Percentiles rank a stretch among this genome's conserved stretches.
Evolutionary conservation across 2,113 vertebrate species (phyloP).

Genomic region (Micronycteris hirsuta): DNA sequence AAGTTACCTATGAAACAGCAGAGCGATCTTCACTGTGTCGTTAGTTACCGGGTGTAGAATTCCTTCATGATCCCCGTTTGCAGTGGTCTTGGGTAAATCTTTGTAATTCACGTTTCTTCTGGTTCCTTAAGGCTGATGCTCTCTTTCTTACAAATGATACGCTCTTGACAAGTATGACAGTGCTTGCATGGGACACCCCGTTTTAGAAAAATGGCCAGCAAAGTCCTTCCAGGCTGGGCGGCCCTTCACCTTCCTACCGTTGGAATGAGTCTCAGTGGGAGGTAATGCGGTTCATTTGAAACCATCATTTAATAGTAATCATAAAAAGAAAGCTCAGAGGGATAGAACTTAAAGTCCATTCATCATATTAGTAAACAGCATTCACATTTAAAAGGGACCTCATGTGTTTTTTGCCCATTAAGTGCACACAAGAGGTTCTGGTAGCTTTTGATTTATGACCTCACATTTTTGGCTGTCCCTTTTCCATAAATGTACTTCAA

Average conservation of each 20-base stretch:
- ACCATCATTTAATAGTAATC: background rate
- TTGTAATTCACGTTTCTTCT: background rate
- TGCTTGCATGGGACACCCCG: background rate
- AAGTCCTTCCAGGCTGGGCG: background rate
- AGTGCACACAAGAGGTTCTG: background rate
- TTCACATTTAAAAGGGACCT: background rate
- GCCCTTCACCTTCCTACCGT: background rate
- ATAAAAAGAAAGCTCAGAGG: background rate
- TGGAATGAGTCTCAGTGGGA: background rate
- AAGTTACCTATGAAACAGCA: background rate
- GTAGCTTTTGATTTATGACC: constrained; percentile 48
- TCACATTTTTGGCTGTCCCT: background rate
- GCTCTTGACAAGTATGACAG: background rate
- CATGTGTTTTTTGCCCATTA: constrained; percentile 42
- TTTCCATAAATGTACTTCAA: background rate
- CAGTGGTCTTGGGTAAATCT: background rate
- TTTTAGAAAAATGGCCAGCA: background rate
- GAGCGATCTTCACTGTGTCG: background rate
- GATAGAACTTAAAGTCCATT: background rate
- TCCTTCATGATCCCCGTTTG: background rate
- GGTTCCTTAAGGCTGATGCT: background rate
- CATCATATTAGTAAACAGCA: background rate
- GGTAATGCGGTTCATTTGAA: background rate
- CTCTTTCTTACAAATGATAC: background rate
- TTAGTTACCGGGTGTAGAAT: background rate